A percentile compares a stretch with the other conserved stretches of the same genome.
Evolutionary conservation across 2,113 vertebrate genomes (phyloP).

Genomic region (Pogonocichla stellata): DNA sequence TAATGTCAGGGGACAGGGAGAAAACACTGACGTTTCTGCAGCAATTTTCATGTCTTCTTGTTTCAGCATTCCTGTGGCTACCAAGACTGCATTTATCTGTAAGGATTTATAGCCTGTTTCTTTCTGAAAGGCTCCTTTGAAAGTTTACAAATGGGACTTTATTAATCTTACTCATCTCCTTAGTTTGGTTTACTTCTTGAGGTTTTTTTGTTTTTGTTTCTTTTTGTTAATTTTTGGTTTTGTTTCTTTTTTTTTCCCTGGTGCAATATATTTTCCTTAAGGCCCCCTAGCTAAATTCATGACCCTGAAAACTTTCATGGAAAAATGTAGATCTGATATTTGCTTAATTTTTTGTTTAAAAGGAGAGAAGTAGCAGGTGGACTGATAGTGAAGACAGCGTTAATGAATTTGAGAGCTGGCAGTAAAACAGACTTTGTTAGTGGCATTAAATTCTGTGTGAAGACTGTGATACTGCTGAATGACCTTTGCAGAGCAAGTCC

Average conservation of each 20-base stretch:
- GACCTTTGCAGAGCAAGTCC: neutral
- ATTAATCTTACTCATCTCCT: neutral
- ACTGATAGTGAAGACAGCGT: neutral
- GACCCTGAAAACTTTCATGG: neutral
- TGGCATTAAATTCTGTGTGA: neutral
- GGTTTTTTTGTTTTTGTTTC: neutral
- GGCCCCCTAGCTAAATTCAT: neutral
- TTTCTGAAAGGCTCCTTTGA: neutral
- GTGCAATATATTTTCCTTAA: neutral
- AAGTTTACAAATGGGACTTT: neutral
- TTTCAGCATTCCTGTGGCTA: constrained; percentile 91
- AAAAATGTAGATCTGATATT: neutral
- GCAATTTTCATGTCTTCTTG: constrained; percentile 81
- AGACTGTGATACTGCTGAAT: neutral
- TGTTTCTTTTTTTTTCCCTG: neutral
- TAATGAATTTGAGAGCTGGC: constrained; percentile 31
- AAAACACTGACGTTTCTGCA: constrained; percentile 81
- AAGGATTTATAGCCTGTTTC: constrained; percentile 62
- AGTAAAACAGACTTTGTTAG: neutral
- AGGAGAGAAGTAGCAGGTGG: neutral
- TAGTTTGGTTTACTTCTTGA: neutral
- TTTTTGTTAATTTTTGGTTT: neutral
- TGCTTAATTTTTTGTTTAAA: neutral
- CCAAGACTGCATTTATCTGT: constrained; percentile 86
- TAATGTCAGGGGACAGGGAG: constrained; percentile 83